Base-by-base conservation (phyloP, 2,797 vertebrate species). In the Hydrolagus colliei region DNA sequence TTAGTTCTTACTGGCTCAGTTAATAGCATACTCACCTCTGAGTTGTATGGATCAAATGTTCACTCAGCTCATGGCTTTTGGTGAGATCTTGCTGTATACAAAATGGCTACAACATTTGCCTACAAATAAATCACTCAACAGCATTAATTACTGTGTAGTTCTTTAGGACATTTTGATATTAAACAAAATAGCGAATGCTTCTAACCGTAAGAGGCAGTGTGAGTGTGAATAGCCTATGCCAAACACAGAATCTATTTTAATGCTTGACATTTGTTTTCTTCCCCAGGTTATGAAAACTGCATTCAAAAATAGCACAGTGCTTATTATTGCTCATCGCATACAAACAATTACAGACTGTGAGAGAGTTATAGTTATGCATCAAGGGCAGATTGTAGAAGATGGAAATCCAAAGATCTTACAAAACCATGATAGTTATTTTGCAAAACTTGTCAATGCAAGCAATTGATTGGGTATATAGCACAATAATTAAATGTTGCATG, bases 281-380 rank as follows among this genome's bases (percentile, higher is more conserved):
- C 13, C 63, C n/a, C 71, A 84, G 79, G 79, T 84, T 84, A 41
- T 84, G 8, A 32, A 6, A 5, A 71, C 65, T 12, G 79, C 79
- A 68, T 84, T 71, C 32, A 52, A 16, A 10, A 84, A 84, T 32
- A 84, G 79, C 14, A 84, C 79, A 71, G 65, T 71, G 12, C 79
- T 84, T 84, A 84, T 84, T 84, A 84, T 84, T 67, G 79, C 79
- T n/a, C 79, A 84, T 84, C 65, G 79, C 41, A 84, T 71, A 71
- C 16, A 63, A 35, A 84, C 79, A 20, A 52, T 84, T 71, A 71
- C 68, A 67, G 79, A 84, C 71, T 84, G 79, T 71, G 65, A 84
- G 16, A 84, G 79, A 71, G 35, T 84, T 84, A 63, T 84, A 71
- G 79, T 84, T 84, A 71, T 84, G 79, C 63, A 84, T 20, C 65